phyloP scores from a whole-genome alignment of 2,797 vertebrate species.

The Chaunax sp. region DNA sequence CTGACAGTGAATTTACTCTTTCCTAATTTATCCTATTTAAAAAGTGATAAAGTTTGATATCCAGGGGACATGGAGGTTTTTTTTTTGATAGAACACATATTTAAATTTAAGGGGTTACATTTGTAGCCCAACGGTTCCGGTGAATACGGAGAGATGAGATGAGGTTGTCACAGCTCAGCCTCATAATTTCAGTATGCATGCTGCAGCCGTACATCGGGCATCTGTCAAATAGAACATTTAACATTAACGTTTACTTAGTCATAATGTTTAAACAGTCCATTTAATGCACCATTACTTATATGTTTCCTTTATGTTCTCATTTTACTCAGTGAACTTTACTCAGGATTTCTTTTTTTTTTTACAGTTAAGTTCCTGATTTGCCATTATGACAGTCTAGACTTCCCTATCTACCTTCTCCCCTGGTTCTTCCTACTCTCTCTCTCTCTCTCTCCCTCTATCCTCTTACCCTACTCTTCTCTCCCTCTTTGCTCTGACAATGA shows the following conservation, averaged over 20 bases:
- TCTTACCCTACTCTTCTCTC: too few species aligned
- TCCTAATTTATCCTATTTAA: slow-evolving; percentile 30
- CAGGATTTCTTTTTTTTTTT: too few species aligned
- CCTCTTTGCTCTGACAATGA: too few species aligned
- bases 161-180: slow-evolving; percentile 3
- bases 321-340: background rate
- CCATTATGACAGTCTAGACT: too few species aligned
- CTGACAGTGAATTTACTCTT: slow-evolving; percentile 41
- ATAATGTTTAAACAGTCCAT: slow-evolving; percentile 25
- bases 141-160: slow-evolving; percentile 1
- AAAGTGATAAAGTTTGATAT: slow-evolving; percentile 55
- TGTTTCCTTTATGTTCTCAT: slow-evolving; percentile 12
- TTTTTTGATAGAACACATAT: slow-evolving; percentile 41
- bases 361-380: too few species aligned
- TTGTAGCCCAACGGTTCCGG: slow-evolving; percentile 2
- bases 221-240: slow-evolving; percentile 31
- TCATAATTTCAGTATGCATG: slow-evolving; percentile 16
- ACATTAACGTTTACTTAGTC: slow-evolving; percentile 22
- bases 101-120: slow-evolving; percentile 53
- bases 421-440: too few species aligned
- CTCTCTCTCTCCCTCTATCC: too few species aligned
- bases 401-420: too few species aligned
- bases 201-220: slow-evolving; percentile 1
- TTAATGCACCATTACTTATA: slow-evolving; percentile 6
- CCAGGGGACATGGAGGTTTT: slow-evolving; percentile 5